Conservation (phyloP, 2,113 vertebrate genomes). For the Hydrochoerus hydrochaeris region DNA sequence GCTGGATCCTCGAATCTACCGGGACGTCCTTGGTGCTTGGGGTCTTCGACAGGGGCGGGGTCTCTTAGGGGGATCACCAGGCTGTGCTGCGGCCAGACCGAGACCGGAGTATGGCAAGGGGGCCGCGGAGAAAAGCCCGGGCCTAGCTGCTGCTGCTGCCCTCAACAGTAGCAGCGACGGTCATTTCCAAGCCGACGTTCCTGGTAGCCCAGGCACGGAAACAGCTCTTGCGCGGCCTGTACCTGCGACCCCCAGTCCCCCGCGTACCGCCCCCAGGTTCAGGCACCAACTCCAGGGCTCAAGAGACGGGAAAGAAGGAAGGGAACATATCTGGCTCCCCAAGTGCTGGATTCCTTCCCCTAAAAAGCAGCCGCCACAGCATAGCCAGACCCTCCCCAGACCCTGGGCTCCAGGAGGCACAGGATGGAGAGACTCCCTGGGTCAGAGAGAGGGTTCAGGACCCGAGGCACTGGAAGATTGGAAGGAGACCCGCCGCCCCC, state of each 20-base stretch:
- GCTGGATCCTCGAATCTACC: conserved; percentile 79
- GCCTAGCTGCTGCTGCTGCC: conserved; percentile 17
- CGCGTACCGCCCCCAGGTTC: conserved; percentile 58
- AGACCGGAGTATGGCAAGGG: conserved; percentile 26
- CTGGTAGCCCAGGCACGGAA: background rate
- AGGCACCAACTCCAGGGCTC: conserved; percentile 46
- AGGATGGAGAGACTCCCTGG: conserved; percentile 55
- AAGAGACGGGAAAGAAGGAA: conserved; percentile 56
- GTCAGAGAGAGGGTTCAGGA: background rate
- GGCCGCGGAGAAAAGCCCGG: background rate
- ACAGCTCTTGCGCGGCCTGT: background rate
- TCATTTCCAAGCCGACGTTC: background rate
- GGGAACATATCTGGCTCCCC: conserved; percentile 52
- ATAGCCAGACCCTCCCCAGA: conserved; percentile 79
- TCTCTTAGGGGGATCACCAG: conserved; percentile 69
- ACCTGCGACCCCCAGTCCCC: background rate
- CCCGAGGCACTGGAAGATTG: background rate
- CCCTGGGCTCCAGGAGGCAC: conserved; percentile 81
- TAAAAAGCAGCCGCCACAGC: conserved; percentile 52
- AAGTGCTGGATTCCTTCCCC: conserved; percentile 65
- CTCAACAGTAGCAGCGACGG: background rate
- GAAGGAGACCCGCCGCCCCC: conserved; percentile 56
- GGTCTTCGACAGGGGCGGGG: conserved; percentile 71
- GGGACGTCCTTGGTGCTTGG: conserved; percentile 78
- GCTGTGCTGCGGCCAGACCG: conserved; percentile 39